phyloP scores from a whole-genome alignment of 2,888 invertebrate species.

The Macrophya alboannulata region DNA sequence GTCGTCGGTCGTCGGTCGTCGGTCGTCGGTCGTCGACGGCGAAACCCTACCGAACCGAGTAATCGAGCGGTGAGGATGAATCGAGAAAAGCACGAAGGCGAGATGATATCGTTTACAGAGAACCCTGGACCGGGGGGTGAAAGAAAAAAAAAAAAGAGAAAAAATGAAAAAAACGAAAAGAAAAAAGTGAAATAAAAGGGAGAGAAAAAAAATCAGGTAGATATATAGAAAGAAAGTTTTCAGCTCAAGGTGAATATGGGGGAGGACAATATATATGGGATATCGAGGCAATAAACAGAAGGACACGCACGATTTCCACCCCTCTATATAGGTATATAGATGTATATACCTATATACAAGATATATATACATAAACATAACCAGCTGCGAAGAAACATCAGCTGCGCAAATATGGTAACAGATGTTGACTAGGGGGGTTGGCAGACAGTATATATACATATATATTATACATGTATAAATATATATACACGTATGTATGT shows the following conservation, averaged over 20 bases:
- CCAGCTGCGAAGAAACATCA: slow-evolving; percentile 23
- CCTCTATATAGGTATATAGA: not conserved
- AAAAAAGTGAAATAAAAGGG: not conserved
- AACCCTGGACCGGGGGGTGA: not conserved
- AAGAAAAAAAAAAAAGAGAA: not conserved
- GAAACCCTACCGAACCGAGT: not conserved
- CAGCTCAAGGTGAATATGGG: not conserved
- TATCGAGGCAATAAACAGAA: slow-evolving; percentile 34
- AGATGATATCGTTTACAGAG: slow-evolving; percentile 6
- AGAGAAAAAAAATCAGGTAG: not conserved
- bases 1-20: not conserved
- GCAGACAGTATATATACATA: not conserved
- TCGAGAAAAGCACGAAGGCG: not conserved
- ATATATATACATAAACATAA: not conserved
- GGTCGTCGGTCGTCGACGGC: not conserved
- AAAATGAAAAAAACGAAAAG: too few relatives aligned
- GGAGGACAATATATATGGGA: not conserved
- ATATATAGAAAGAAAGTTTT: not conserved
- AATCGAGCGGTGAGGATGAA: not conserved
- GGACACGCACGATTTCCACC: slow-evolving; percentile 29
- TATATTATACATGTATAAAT: slow-evolving; percentile 15
- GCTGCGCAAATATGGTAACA: slow-evolving; percentile 38
- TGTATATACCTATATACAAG: not conserved
- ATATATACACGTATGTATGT: not conserved
- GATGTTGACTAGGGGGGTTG: slow-evolving; percentile 28